phyloP scores from a whole-genome alignment of 2,113 vertebrate species.

The Copsychus sechellarum region DNA sequence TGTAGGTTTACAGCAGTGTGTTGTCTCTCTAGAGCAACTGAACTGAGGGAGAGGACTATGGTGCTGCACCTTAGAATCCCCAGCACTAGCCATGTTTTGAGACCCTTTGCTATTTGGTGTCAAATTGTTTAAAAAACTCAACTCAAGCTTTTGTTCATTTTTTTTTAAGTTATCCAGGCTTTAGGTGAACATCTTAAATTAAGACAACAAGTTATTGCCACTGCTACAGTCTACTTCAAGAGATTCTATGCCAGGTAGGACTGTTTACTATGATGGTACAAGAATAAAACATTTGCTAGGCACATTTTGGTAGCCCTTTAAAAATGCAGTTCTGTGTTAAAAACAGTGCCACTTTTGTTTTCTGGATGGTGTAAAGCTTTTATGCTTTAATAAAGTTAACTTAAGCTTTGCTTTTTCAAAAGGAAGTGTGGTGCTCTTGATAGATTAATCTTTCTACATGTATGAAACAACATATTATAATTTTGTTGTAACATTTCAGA shows the following conservation, averaged over 20 bases:
- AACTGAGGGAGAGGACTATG: neutral
- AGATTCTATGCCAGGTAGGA: conserved; percentile 97
- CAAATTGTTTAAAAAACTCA: conserved; percentile 44
- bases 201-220: conserved; percentile 98
- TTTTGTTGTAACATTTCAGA: conserved; percentile 77
- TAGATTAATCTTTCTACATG: conserved; percentile 54
- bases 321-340: conserved; percentile 56
- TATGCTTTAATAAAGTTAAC: conserved; percentile 59
- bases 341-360: conserved; percentile 53
- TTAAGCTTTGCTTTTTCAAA: conserved; percentile 63
- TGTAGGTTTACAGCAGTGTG: neutral
- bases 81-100: neutral
- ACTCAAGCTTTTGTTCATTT: conserved; percentile 63
- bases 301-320: conserved; percentile 61
- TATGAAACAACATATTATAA: conserved; percentile 61
- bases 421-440: conserved; percentile 62
- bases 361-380: conserved; percentile 60
- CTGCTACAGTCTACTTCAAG: conserved; percentile 99
- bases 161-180: conserved; percentile 92
- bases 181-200: conserved; percentile 98
- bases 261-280: conserved; percentile 54
- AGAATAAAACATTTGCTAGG: conserved; percentile 50
- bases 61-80: neutral
- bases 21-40: neutral
- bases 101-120: conserved; percentile 45